Evolutionary conservation across 2,797 vertebrate genomes (phyloP), one percentile per base, ranked within the genome.

Genomic region (Gastrophryne carolinensis): DNA sequence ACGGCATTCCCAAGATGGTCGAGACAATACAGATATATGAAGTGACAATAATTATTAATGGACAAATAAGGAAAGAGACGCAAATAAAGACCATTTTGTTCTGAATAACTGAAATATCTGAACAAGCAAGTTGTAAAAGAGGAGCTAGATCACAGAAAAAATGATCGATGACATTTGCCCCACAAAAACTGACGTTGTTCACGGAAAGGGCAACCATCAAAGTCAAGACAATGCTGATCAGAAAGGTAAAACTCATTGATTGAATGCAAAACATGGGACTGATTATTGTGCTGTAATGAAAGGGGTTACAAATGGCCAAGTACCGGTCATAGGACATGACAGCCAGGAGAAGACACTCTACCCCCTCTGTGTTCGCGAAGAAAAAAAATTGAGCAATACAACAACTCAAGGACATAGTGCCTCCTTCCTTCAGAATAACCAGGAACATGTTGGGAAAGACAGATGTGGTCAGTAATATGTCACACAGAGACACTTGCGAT

Each of bases 121-220:
- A 81, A 47, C 82, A 84, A 35, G 82, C 80, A 37, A 84, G 75
- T 24, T 79, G 79, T 68, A 82, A 74, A 21, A 82, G 70, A 13
- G 78, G 79, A 4, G 75, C 37, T 19, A 82, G 73, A 21, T 84
- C 83, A 70, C 72, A 73, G 29, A 84, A 84, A 21, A 60, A 77
- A 24, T 82, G 79, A 7, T 62, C 77, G 57, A 83, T 49, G 27
- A 79, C 0, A 12, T 5, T 3, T n/a, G 76, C 23, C 52, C 79
- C 81, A 9, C 80, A 82, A 23, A 44, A 44, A 13, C 78, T 6
- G 23, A 81, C 67, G 54, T 62, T 11, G 56, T 70, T 57, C 32
- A 81, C 57, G 6, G 37, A 0, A 0, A 23, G 8, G 32, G 3
- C 49, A 4, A 44, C 24, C 75, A 8, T 60, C 41, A 8, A 58